A percentile compares a stretch with the other conserved stretches of the same genome.
phyloP scores from a whole-genome alignment of 2,797 vertebrate species.

The Lerista edwardsae region DNA sequence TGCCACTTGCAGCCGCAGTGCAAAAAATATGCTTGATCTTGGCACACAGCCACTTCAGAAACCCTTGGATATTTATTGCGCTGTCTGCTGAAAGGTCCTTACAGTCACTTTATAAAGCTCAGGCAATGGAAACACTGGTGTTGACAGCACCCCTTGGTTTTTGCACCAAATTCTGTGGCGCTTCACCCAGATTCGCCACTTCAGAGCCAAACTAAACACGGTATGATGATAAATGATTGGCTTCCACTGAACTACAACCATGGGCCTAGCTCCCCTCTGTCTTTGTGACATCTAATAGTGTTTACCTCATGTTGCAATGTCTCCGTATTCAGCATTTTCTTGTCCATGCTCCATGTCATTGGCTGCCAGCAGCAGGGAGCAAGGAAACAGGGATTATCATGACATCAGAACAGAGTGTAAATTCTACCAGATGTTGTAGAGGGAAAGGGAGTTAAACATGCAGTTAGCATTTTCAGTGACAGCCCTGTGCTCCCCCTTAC shows the following conservation, averaged over 20 bases:
- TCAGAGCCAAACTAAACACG: not conserved
- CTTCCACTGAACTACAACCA: not conserved
- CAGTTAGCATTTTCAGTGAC: not conserved
- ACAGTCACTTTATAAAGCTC: conserved; percentile 18
- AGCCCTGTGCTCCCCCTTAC: not conserved
- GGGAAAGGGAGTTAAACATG: not conserved
- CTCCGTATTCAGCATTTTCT: no score
- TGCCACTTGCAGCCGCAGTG: not conserved
- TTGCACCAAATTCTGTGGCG: not conserved
- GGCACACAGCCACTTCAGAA: conserved; percentile 25
- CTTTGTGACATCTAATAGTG: not conserved
- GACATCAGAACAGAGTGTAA: not conserved
- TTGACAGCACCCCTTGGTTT: conserved; percentile 24
- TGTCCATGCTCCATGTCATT: not conserved
- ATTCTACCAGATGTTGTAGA: not conserved
- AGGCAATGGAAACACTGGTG: conserved; percentile 3
- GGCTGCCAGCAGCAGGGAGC: not conserved
- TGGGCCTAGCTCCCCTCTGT: not conserved
- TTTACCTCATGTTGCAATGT: not conserved
- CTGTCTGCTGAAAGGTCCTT: conserved; percentile 24
- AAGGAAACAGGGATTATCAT: not conserved
- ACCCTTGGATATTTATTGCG: conserved; percentile 18
- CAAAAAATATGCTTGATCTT: conserved; percentile 26
- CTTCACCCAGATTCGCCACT: not conserved
- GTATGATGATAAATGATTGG: not conserved